Evolutionary conservation across 2,113 vertebrate genomes (phyloP), one percentile per base, ranked within the genome.

Genomic region (Grammomys dolichurus): DNA sequence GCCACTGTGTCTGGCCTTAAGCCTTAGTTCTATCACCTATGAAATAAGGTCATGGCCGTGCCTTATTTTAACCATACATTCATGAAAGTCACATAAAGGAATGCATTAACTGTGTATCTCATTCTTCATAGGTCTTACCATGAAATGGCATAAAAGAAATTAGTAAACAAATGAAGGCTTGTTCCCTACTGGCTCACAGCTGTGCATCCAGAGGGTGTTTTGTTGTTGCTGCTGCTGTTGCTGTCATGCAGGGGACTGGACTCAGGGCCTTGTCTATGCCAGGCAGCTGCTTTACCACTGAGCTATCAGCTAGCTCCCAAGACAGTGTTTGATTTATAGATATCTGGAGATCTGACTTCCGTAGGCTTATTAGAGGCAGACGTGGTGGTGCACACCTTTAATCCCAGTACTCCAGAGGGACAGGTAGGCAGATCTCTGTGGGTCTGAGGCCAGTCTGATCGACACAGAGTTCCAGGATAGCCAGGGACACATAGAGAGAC

Each of bases 91-190:
- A 91, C 84, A 56, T 75, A 84, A 84, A 67, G 5, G 16, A 58
- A 87, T 84, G 65, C 31, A 56, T 46, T 70, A 63, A 85, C 36
- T 73, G 17, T 51, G 67, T 3, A 48, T 36, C n/a, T 65, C 48
- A 22, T 94, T 63, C 87, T 89, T 92, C 73, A 36, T 70, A 84
- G 93, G 20, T 60, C 70, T 89, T 93, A 78, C 72, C 91, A 90
- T 90, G 60, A 24, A 10, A 88, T 24, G 33, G 48, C 87, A 69
- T 87, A 48, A 51, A 51, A 84, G 84, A 91, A 67, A 36, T 51
- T 36, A 87, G 63, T 84, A 91, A 87, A 73, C 84, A 90, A 95
- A 65, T 26, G 19, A 89, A 22, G 20, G 28, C 33, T 82, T 5
- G 63, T 81, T 95, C 70, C 63, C 43, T 43, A 69, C 58, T 69